These are phyloP conservation scores for Drosophila paracracens DNA, from an alignment of 2,888 invertebrate species.

Conservation along the genomic window DNA sequence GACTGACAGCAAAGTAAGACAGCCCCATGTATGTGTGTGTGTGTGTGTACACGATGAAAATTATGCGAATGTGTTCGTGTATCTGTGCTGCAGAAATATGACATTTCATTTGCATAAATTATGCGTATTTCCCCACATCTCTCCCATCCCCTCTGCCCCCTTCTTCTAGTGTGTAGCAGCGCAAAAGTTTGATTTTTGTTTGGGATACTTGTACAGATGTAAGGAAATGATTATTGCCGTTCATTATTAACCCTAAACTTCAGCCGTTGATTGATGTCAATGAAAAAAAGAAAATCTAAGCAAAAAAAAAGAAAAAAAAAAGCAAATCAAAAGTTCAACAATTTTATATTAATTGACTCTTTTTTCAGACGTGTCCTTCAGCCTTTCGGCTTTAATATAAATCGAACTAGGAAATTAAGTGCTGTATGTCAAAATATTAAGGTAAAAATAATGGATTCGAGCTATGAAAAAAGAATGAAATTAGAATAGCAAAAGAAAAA, in stretches of 20 bases:
- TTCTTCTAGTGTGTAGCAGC: neutral
- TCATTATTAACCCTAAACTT: conserved; percentile 38
- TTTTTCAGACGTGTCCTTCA: conserved; percentile 17
- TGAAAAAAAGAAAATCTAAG: conserved; percentile 11
- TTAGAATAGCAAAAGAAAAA: neutral
- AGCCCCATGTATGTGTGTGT: neutral
- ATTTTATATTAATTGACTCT: conserved; percentile 53
- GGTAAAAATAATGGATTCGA: conserved; percentile 3
- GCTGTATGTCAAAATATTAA: conserved; percentile 16
- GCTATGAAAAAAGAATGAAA: neutral
- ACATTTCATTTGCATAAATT: conserved; percentile 72
- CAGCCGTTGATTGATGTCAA: conserved; percentile 44
- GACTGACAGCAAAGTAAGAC: neutral
- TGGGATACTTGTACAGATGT: conserved; percentile 9
- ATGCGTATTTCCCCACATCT: conserved; percentile 21
- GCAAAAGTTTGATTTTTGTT: conserved; percentile 15
- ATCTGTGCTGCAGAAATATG: conserved; percentile 54
- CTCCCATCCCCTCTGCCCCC: neutral
- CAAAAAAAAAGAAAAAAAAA: conserved; percentile 6
- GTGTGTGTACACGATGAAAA: neutral
- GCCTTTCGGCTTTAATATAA: conserved; percentile 36
- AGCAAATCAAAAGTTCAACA: conserved; percentile 63
- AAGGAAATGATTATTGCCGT: conserved; percentile 12
- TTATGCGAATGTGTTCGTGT: conserved; percentile 13
- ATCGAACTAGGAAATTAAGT: conserved; percentile 60